A percentile compares a stretch with the other conserved stretches of the same genome.
These are phyloP conservation scores for Drosophila sechellia DNA, from an alignment of 1,140 invertebrate genomes.

Conservation along the genomic window DNA sequence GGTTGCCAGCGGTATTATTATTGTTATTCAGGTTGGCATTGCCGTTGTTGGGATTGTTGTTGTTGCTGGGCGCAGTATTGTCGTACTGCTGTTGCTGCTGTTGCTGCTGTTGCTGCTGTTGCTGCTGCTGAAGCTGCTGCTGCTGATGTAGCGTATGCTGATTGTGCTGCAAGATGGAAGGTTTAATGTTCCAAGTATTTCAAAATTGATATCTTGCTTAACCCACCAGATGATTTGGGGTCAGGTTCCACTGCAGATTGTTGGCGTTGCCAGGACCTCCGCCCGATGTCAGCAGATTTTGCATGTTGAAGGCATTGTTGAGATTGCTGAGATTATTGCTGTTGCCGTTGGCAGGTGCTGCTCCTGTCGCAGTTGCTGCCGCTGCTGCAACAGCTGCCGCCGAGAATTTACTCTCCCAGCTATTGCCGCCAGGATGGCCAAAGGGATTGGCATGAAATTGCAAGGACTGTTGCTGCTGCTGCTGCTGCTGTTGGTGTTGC, in stretches of 20 bases:
- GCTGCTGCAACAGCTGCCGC: conserved; percentile 49
- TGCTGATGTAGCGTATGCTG: conserved; percentile 59
- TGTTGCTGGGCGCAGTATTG: conserved; percentile 47
- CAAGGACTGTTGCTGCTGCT: conserved; percentile 59
- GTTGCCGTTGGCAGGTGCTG: conserved; percentile 46
- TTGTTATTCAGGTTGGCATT: conserved; percentile 50
- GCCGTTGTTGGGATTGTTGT: conserved; percentile 38
- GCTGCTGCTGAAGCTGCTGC: conserved; percentile 62
- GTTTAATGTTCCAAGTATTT: not conserved
- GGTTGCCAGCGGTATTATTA: conserved; percentile 44
- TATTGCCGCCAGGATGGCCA: conserved; percentile 40
- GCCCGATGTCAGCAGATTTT: conserved; percentile 68
- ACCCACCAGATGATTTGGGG: conserved; percentile 73
- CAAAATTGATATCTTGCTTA: not conserved
- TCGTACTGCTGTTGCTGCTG: conserved; percentile 65
- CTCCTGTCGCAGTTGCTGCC: conserved; percentile 36
- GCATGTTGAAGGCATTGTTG: conserved; percentile 80
- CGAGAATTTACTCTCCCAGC: conserved; percentile 77
- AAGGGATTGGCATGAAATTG: conserved; percentile 69
- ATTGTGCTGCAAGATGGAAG: conserved; percentile 44
- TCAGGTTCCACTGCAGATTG: conserved; percentile 76
- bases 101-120: conserved; percentile 64
- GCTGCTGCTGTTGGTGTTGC: conserved; percentile 60
- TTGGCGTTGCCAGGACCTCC: conserved; percentile 35
- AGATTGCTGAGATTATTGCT: conserved; percentile 77